Evolutionary conservation across 2,113 vertebrate genomes (phyloP).

Genomic region (Bubo scandiacus): DNA sequence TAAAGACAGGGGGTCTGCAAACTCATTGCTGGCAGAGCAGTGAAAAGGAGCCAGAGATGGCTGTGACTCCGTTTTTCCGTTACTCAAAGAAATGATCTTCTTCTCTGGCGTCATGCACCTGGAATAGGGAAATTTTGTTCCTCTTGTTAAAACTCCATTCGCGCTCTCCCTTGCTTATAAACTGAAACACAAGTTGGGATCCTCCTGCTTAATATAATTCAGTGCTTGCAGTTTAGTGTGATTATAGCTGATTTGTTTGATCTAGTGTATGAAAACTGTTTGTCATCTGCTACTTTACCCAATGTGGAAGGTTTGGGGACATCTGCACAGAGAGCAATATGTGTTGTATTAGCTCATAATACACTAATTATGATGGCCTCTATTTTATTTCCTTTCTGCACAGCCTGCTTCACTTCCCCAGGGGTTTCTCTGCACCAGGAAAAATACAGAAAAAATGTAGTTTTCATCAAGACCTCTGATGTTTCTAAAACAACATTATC

Average conservation of each 20-base stretch:
- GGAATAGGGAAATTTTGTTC: background rate
- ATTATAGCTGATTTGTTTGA: conserved; percentile 36
- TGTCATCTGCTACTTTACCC: conserved; percentile 34
- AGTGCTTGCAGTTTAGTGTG: conserved; percentile 13
- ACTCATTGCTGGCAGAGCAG: background rate
- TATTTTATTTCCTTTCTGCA: conserved; percentile 30
- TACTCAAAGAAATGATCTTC: background rate
- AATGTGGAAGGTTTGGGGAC: background rate
- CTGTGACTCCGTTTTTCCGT: background rate
- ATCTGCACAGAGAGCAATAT: background rate
- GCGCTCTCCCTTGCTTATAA: conserved; percentile 2
- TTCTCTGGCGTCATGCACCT: background rate
- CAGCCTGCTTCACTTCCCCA: background rate
- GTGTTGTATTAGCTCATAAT: conserved; percentile 21
- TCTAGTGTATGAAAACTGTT: background rate
- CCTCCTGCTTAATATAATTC: conserved; percentile 45
- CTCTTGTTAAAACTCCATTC: conserved; percentile 11
- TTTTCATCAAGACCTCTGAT: background rate
- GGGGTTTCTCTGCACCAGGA: background rate
- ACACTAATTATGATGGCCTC: conserved; percentile 2
- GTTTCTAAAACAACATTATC: background rate
- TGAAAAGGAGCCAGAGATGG: background rate
- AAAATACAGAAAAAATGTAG: background rate
- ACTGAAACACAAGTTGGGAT: conserved; percentile 1
- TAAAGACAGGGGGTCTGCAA: background rate